A percentile compares a stretch with the other conserved stretches of the same genome.
Conservation (phyloP, 2,888 invertebrate genomes). For the Drosophila yooni region DNA sequence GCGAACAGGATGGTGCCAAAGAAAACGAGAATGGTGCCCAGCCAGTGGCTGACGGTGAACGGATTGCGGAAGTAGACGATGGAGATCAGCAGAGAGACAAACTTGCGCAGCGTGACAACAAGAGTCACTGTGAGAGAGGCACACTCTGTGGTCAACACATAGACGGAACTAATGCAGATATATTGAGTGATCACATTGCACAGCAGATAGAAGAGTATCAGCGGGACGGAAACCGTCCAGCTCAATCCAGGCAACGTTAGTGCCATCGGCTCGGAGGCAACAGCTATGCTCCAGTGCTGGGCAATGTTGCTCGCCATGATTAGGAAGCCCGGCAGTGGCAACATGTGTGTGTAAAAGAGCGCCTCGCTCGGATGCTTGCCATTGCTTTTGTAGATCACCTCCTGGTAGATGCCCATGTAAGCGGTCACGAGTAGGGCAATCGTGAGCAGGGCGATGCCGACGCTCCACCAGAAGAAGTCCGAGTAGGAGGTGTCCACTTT, state of each 20-base stretch:
- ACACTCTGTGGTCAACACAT: slow-evolving; percentile 96
- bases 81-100: slow-evolving; percentile 97
- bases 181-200: slow-evolving; percentile 96
- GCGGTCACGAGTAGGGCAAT: slow-evolving; percentile 96
- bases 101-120: slow-evolving; percentile 97
- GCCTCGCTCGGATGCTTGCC: slow-evolving; percentile 97
- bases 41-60: slow-evolving; percentile 96
- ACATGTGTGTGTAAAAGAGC: slow-evolving; percentile 93
- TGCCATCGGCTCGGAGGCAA: slow-evolving; percentile 87
- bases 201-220: slow-evolving; percentile 91
- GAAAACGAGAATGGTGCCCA: slow-evolving; percentile 96
- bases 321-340: slow-evolving; percentile 95
- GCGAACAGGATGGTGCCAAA: slow-evolving; percentile 96
- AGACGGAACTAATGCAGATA: slow-evolving; percentile 97
- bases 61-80: slow-evolving; percentile 96
- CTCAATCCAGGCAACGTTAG: slow-evolving; percentile 85
- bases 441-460: slow-evolving; percentile 93
- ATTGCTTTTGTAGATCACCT: slow-evolving; percentile 91
- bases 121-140: slow-evolving; percentile 97
- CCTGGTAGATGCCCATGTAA: slow-evolving; percentile 97
- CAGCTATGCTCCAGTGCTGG: slow-evolving; percentile 90
- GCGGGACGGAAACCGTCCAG: slow-evolving; percentile 86
- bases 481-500: slow-evolving; percentile 72
- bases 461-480: slow-evolving; percentile 87
- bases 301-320: slow-evolving; percentile 91